Evolutionary conservation across 1,140 invertebrate species (phyloP), one percentile per base, ranked within the genome.

Genomic region (Macrosteles quadrilineatus): DNA sequence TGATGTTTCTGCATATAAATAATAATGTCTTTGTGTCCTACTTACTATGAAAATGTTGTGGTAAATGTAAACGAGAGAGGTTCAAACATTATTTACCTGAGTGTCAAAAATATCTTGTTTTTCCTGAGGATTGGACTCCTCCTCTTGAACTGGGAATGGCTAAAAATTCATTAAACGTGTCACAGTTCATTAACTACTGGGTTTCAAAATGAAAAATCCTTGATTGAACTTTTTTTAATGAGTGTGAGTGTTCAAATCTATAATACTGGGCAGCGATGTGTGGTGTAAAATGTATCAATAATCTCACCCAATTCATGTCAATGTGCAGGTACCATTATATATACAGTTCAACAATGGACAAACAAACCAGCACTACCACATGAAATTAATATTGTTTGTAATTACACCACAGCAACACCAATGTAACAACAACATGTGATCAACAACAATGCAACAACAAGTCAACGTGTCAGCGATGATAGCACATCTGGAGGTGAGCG

Each of bases 51-150:
- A n/a, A n/a, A n/a, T n/a, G n/a, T n/a, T n/a, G n/a, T n/a, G n/a
- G n/a, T n/a, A n/a, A n/a, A n/a, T n/a, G n/a, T n/a, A n/a, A n/a
- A n/a, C n/a, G n/a, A n/a, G n/a, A n/a, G n/a, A n/a, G n/a, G n/a
- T n/a, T n/a, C n/a, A n/a, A n/a, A n/a, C n/a, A n/a, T n/a, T n/a
- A 47, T 68, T 72, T 72, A 40, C 27, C 30, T 53, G 63, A 32
- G 14, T 53, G 14, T 27, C 45, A 63, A 29, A 55, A 47, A 63
- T 64, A 36, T 40, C 47, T 36, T 32, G 27, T 63, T 67, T 64
- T 69, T 43, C 67, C 29, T 68, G 68, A 59, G 36, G 23, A 62
- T 32, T 47, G 27, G 65, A 21, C 21, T 68, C 53, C 25, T 40
- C 29, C 30, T 59, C 62, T 55, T 29, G n/a, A 30, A n/a, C n/a